phyloP scores from a whole-genome alignment of 2,797 vertebrate genomes.

The Brotogeris chrysoptera region DNA sequence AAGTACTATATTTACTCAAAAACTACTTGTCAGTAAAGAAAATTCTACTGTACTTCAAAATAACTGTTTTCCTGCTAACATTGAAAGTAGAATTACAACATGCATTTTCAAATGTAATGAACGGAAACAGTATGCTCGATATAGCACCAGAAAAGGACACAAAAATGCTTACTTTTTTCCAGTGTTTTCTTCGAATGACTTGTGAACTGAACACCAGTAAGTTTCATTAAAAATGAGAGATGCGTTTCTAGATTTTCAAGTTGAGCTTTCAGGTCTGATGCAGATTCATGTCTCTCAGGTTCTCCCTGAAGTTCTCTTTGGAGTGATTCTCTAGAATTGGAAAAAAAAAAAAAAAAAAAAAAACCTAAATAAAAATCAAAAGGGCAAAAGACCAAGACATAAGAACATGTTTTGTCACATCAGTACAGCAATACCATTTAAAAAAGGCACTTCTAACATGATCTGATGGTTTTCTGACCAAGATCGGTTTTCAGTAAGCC shows the following conservation, averaged over 20 bases:
- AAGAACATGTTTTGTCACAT: background rate
- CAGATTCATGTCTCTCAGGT: background rate
- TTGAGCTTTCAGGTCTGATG: conserved; percentile 68
- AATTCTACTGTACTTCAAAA: background rate
- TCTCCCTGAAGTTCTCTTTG: background rate
- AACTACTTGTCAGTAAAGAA: background rate
- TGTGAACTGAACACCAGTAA: conserved; percentile 82
- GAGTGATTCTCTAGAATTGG: conserved; percentile 57
- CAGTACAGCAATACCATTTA: background rate
- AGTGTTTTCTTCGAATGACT: conserved; percentile 78
- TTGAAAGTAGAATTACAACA: background rate
- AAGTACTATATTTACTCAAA: background rate
- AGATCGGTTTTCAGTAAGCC: background rate
- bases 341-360: background rate
- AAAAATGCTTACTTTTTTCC: conserved; percentile 76
- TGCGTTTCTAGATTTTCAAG: conserved; percentile 79
- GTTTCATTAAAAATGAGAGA: conserved; percentile 74
- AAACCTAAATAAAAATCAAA: background rate
- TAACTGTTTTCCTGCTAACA: background rate
- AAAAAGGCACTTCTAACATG: background rate
- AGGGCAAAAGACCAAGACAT: background rate
- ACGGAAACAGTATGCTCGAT: background rate
- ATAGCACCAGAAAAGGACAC: background rate
- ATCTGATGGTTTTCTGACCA: background rate
- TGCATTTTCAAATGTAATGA: background rate